Conservation (phyloP, 2,113 vertebrate genomes). For the Dermatemys mawii region DNA sequence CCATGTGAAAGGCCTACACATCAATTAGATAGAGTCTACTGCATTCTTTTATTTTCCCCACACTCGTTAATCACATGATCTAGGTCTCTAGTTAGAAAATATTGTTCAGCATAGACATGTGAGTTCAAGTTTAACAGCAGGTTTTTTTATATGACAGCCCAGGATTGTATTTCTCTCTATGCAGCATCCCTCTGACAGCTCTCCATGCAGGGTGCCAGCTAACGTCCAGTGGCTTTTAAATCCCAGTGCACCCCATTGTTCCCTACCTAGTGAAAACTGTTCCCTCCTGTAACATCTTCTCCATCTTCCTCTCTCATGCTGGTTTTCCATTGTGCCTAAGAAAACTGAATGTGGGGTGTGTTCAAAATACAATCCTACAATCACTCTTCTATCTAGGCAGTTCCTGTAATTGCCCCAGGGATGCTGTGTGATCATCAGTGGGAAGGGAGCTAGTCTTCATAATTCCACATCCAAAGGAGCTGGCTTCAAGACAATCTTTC, state of each 20-base stretch:
- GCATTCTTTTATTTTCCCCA: neutral
- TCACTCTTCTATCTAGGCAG: neutral
- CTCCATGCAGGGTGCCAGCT: neutral
- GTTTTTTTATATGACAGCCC: neutral
- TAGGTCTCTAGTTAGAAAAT: neutral
- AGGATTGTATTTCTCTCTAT: neutral
- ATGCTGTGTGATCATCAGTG: neutral
- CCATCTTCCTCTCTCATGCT: neutral
- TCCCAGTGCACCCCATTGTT: neutral
- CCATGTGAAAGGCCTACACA: neutral
- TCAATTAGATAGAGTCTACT: neutral
- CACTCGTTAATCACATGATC: neutral
- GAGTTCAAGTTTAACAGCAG: neutral
- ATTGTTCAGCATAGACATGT: neutral
- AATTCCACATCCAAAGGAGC: neutral
- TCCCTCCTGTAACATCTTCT: neutral
- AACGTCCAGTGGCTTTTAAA: neutral
- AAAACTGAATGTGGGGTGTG: rapidly evolving
- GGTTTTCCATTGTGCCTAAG: neutral
- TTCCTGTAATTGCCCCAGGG: neutral
- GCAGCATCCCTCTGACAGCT: no score
- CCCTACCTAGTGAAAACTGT: neutral
- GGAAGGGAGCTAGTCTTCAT: neutral
- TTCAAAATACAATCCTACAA: rapidly evolving
- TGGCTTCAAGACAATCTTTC: neutral